Evolutionary conservation across 2,797 vertebrate species (phyloP), one percentile per base, ranked within the genome.

Genomic region (Tadarida brasiliensis): DNA sequence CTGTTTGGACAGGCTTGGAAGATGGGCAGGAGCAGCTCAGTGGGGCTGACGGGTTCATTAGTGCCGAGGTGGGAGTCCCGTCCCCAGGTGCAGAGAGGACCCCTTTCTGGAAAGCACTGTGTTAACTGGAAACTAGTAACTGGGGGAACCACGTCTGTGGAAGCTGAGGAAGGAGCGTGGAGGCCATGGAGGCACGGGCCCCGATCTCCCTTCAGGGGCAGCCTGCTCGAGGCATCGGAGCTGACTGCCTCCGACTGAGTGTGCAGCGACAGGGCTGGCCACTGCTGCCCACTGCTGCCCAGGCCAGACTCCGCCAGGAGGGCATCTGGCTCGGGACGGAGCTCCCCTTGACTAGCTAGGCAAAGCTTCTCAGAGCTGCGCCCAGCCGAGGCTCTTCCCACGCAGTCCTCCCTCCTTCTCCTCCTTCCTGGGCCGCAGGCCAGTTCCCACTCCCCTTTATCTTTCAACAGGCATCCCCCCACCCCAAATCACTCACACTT

Each of bases 181-280:
- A 15, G 30, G 30, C 16, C 30, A 1, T 0, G 0, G 35, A 28
- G 12, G 30, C 16, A 0, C 0, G 0, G 15, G 22, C 26, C 88
- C 65, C 30, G 77, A 1, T 47, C 4, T 56, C 12, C n/a, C 28
- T 59, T 26, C n/a, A 7, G 47, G 39, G 39, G 44, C 39, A 39
- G 10, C 20, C 17, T 49, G 74, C 11, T 1, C 11, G 5, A 35
- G 71, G 47, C 8, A 5, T 1, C 0, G 26, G 87, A 83, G 19
- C n/a, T 35, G 17, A 19, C 10, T 0, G 8, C 59, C 47, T 49
- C 70, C 30, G 63, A 49, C 39, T 5, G 49, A 93, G 39, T 39
- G 11, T 0, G 35, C 54, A 82, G 20, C 5, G 22, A 11, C 6
- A 24, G 26, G 35, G 28, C 33, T 2, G 28, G 44, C 51, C 20